These are phyloP conservation scores for Acestrorhynchus altus DNA, from an alignment of 2,797 vertebrate species.

Conservation along the genomic window DNA sequence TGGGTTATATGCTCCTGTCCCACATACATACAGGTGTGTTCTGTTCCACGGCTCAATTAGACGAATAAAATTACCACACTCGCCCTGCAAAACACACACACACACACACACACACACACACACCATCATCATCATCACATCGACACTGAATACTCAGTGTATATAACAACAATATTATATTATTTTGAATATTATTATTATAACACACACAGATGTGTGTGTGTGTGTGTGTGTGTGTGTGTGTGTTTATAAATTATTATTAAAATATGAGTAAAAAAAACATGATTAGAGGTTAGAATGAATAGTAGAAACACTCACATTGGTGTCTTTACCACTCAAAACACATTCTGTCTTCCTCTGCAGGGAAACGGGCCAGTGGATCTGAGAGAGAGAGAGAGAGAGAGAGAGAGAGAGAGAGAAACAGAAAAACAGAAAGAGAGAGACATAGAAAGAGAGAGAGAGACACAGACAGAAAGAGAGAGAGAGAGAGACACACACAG, in stretches of 20 bases:
- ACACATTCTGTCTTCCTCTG: conserved; percentile 94
- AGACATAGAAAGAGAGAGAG: conserved; percentile 34
- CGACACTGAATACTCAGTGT: no score
- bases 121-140: not conserved
- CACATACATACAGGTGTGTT: conserved; percentile 94
- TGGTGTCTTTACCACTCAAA: conserved; percentile 93
- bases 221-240: conserved; percentile 26
- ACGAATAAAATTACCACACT: conserved; percentile 97
- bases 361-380: conserved; percentile 95
- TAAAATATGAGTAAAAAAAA: not conserved
- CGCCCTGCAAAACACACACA: conserved; percentile 78
- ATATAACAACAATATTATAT: no score
- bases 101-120: not conserved
- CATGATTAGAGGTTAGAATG: not conserved
- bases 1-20: conserved; percentile 97
- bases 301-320: conserved; percentile 81
- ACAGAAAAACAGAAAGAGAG: conserved; percentile 19
- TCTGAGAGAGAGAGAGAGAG: conserved; percentile 74
- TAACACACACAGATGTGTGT: not conserved
- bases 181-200: no score
- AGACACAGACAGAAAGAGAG: no score
- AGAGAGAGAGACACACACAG: conserved; percentile 41
- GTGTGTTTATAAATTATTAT: conserved; percentile 24
- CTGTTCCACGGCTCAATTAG: conserved; percentile 98
- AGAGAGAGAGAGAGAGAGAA: conserved; percentile 33